Evolutionary conservation across 2,888 invertebrate genomes (phyloP), one percentile per base, ranked within the genome.

Genomic region (Lutraria lutraria): DNA sequence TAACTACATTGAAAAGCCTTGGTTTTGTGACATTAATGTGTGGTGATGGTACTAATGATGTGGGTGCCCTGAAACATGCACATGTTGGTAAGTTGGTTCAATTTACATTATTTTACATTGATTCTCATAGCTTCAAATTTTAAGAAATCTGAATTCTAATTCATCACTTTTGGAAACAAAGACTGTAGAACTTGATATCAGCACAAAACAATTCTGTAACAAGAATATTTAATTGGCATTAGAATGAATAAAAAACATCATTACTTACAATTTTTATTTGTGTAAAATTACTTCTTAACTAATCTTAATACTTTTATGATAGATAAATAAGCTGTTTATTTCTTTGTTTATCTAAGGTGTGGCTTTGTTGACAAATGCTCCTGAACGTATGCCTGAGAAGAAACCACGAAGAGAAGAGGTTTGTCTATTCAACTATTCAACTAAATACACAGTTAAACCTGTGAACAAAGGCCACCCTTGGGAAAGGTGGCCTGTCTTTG

Each of bases 31-130:
- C 99, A 0, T 97, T 99, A 2, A 99, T 99, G 99, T 99, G 99
- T 96, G 99, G 99, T 1, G 99, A 99, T 97, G 99, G 99, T 86
- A 99, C 99, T 0, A 99, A 99, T 96, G 99, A 99, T 97, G 99
- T 99, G 19, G 99, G 99, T 29, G 97, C 96, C 25, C 93, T 99
- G 83, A 99, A 99, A 97, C 99, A 99, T 97, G 99, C 99, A 56
- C 98, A 99, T 97, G 99, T 98, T 81, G 96, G 96, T 96, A 89
- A 93, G 96, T 91, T 29, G 1, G 15, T 72, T 25, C 0, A 19
- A 60, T n/a, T 0, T n/a, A 53, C 53, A 54, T 83, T 12, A 43
- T 15, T 4, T 53, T 29, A 15, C 13, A 8, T 81, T n/a, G n/a
- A n/a, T n/a, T n/a, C n/a, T 43, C 43, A 43, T 43, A 43, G 43